Conservation (phyloP, 2,888 invertebrate genomes). For the Automeris io region DNA sequence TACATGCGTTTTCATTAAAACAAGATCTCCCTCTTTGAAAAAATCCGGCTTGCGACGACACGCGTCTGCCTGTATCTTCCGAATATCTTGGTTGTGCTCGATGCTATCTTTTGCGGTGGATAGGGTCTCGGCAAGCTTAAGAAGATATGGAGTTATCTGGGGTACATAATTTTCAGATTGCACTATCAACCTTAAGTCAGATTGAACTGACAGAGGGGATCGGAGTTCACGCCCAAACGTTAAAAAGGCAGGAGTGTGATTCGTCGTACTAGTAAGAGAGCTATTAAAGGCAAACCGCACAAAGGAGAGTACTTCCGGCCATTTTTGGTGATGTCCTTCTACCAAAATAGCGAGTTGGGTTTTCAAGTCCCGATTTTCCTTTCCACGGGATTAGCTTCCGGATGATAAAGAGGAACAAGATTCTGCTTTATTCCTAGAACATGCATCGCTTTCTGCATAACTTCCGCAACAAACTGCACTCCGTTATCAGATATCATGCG, state of each 20-base stretch:
- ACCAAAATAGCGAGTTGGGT: conserved; percentile 13
- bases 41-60: too few species aligned
- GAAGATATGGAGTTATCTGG: neutral
- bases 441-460: conserved; percentile 5
- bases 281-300: conserved; percentile 11
- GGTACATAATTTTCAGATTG: neutral
- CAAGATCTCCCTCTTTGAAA: too few species aligned
- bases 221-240: conserved; percentile 24
- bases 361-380: conserved; percentile 16
- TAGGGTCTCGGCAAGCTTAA: too few species aligned
- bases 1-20: too few species aligned
- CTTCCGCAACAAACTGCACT: neutral
- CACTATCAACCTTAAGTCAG: neutral
- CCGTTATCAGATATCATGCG: neutral
- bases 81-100: too few species aligned
- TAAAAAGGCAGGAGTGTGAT: conserved; percentile 30
- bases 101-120: too few species aligned
- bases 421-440: conserved; percentile 16
- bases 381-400: conserved; percentile 16
- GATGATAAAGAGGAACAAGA: conserved; percentile 33
- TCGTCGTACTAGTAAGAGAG: conserved; percentile 16
- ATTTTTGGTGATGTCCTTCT: conserved; percentile 8
- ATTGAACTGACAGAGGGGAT: conserved; percentile 2
- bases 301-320: conserved; percentile 9
- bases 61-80: too few species aligned